Evolutionary conservation across 2,113 vertebrate species (phyloP), one percentile per base, ranked within the genome.

Genomic region (Erinaceus europaeus): DNA sequence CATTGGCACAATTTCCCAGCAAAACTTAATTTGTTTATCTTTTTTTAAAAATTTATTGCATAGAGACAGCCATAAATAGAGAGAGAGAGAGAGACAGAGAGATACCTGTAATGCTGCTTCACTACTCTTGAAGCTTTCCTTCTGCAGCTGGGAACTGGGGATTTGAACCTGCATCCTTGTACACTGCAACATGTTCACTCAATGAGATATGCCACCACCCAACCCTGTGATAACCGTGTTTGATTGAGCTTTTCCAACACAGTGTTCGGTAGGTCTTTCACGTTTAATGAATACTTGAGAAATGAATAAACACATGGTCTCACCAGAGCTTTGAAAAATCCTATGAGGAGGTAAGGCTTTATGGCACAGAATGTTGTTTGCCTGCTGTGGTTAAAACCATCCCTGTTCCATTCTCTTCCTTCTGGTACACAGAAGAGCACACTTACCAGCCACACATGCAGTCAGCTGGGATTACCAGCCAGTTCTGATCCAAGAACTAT

Each of bases 321-420:
- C 57, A 61, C 38, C 82, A 52, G 65, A 90, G 86, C 36, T 17
- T 83, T 52, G 15, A 4, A 18, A 84, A 79, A 34, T 12, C 29
- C 68, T 68, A 23, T 40, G 29, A 92, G 46, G 69, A 88, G 62
- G 64, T 79, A 52, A 81, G 10, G 46, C 12, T 80, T 83, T 68
- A 76, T 32, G 73, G 44, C 9, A 88, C 46, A 40, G 12, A 82
- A 32, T 68, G 25, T 65, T 62, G 34, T 67, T 92, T 88, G 21
- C 40, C 53, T 14, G 9, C 4, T 69, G 44, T 34, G 27, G 36
- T 53, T 48, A 40, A 64, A 86, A 46, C 11, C 40, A 52, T 40
- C 78, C 32, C 21, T 67, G 11, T 68, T 75, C 68, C 29, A 15
- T 72, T 86, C 38, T 71, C 32, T 14, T 62, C 18, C 15, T 83